A percentile compares a stretch with the other conserved stretches of the same genome.
Conservation (phyloP, 2,888 invertebrate species). For the Ctenicera cuprea region DNA sequence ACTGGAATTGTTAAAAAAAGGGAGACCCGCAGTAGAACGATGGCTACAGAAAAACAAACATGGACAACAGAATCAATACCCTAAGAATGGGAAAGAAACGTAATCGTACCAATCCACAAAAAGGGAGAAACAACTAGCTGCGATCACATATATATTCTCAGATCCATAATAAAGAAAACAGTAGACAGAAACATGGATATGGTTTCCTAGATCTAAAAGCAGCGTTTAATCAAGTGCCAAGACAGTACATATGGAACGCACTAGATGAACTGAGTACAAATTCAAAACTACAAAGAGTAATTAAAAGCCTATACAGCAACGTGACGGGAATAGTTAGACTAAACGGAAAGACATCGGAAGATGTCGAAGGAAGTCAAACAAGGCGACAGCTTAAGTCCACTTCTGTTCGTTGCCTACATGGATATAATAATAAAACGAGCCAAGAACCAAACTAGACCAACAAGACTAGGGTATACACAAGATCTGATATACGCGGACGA, state of each 20-base stretch:
- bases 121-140: conserved; percentile 25
- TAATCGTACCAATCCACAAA: too few relatives aligned
- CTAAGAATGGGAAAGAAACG: conserved; percentile 21
- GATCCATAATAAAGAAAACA: conserved; percentile 29
- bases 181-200: too few relatives aligned
- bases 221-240: conserved; percentile 22
- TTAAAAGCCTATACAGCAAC: conserved; percentile 19
- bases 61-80: conserved; percentile 13
- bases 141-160: conserved; percentile 15
- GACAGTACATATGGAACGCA: conserved; percentile 18
- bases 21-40: conserved; percentile 5
- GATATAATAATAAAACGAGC: conserved; percentile 28
- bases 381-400: conserved; percentile 25
- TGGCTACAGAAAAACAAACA: conserved; percentile 25
- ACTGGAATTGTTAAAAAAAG: conserved; percentile 15
- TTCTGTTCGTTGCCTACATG: conserved; percentile 13
- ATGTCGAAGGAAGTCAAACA: conserved; percentile 18
- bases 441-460: conserved; percentile 24
- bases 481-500: conserved; percentile 20
- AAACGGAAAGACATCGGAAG: conserved; percentile 23
- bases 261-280: conserved; percentile 25
- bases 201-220: conserved; percentile 22
- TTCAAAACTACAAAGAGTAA: conserved; percentile 24
- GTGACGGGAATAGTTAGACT: conserved; percentile 22
- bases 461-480: conserved; percentile 25